Conservation (phyloP, 2,797 vertebrate genomes). For the Varecia variegata region DNA sequence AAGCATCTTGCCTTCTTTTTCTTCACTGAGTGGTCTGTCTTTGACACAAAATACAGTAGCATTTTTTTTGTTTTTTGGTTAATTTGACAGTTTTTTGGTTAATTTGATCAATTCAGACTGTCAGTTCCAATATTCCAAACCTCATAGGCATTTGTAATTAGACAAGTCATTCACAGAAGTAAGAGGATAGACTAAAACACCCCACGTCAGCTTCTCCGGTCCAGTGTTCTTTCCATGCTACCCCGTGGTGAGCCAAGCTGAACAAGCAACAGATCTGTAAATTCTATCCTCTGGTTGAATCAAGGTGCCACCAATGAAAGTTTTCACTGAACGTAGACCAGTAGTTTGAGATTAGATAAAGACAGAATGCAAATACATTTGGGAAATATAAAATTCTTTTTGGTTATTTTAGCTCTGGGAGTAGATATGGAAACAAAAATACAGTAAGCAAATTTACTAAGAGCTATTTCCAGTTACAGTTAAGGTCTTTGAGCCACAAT, state of each 20-base stretch:
- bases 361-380: neutral
- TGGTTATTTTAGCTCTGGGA: neutral
- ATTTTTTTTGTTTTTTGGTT: neutral
- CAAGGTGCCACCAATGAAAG: neutral
- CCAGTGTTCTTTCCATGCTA: neutral
- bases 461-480: neutral
- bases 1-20: neutral
- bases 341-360: constrained; percentile 11
- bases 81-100: neutral
- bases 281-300: neutral
- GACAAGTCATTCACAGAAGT: neutral
- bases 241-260: neutral
- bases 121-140: neutral
- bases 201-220: neutral
- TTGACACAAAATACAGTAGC: neutral
- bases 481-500: neutral
- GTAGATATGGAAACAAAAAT: constrained; percentile 4
- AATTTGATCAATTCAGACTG: neutral
- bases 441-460: neutral
- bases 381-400: neutral
- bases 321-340: neutral
- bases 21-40: neutral
- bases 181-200: neutral
- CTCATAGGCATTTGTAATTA: neutral
- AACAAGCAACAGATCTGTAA: neutral